Conservation (phyloP, 2,797 vertebrate genomes). For the Pyrocephalus nanus region DNA sequence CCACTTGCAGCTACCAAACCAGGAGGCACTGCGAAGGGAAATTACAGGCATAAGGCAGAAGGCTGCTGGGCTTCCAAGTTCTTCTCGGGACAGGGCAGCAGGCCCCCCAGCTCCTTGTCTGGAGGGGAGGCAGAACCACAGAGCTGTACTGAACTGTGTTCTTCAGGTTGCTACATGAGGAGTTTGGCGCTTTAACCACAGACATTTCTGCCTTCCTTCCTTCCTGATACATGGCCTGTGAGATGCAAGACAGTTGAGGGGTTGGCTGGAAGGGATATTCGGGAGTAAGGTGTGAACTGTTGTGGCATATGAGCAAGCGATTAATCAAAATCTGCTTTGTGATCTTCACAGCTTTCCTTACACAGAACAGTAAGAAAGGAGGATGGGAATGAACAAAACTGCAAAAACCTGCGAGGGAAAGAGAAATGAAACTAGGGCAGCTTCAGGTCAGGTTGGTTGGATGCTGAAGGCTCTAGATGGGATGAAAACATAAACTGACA, state of each 20-base stretch:
- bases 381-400: background rate
- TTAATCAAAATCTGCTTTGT: background rate
- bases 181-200: background rate
- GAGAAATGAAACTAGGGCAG: background rate
- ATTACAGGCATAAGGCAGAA: background rate
- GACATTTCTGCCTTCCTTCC: background rate
- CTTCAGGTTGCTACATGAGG: background rate
- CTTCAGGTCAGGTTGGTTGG: background rate
- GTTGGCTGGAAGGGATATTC: background rate
- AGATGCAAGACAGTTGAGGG: background rate
- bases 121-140: background rate
- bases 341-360: background rate
- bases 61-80: background rate
- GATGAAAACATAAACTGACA: background rate
- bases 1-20: background rate
- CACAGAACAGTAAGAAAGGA: background rate
- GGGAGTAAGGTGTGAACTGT: background rate
- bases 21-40: background rate
- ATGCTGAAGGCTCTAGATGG: background rate
- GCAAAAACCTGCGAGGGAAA: background rate
- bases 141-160: background rate
- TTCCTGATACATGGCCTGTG: background rate
- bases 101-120: accelerated
- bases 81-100: background rate
- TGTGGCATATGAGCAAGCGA: background rate